These are phyloP conservation scores for Acrocera orbiculus DNA, from an alignment of 2,888 invertebrate species.

Conservation along the genomic window DNA sequence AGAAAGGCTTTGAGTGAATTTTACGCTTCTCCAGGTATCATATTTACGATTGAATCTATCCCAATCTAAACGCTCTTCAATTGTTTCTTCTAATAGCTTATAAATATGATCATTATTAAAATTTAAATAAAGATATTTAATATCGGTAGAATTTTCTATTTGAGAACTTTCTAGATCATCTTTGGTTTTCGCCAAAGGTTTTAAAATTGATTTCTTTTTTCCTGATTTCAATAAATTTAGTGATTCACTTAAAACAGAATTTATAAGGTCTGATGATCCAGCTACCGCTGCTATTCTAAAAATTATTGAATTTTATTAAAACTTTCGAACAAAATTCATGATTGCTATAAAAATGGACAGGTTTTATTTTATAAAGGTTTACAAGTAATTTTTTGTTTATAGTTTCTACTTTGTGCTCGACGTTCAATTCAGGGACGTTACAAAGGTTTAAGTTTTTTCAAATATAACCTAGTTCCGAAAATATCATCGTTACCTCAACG, in stretches of 20 bases:
- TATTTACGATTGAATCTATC: conserved; percentile 29
- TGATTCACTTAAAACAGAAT: conserved; percentile 27
- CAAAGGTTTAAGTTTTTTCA: too few relatives aligned
- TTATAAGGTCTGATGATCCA: conserved; percentile 29
- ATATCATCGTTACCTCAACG: too few relatives aligned
- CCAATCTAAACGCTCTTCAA: conserved; percentile 28
- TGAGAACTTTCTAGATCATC: conserved; percentile 12
- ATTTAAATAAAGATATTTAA: conserved; percentile 23
- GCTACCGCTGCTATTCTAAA: conserved; percentile 28
- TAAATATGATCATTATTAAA: conserved; percentile 29
- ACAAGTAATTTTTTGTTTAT: too few relatives aligned
- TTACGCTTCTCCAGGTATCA: conserved; percentile 28
- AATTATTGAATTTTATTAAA: too few relatives aligned
- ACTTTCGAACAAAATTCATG: too few relatives aligned
- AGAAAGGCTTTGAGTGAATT: conserved; percentile 24
- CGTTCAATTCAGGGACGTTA: too few relatives aligned
- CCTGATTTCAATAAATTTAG: conserved; percentile 16
- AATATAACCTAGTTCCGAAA: too few relatives aligned
- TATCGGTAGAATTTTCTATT: conserved; percentile 16
- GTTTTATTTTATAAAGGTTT: too few relatives aligned
- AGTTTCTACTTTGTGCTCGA: too few relatives aligned
- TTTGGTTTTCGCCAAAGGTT: conserved; percentile 3
- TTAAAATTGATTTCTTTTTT: conserved; percentile 7
- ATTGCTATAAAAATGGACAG: too few relatives aligned
- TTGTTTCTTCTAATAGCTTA: conserved; percentile 24